These are phyloP conservation scores for Channa argus DNA, from an alignment of 2,113 vertebrate genomes.

Conservation along the genomic window DNA sequence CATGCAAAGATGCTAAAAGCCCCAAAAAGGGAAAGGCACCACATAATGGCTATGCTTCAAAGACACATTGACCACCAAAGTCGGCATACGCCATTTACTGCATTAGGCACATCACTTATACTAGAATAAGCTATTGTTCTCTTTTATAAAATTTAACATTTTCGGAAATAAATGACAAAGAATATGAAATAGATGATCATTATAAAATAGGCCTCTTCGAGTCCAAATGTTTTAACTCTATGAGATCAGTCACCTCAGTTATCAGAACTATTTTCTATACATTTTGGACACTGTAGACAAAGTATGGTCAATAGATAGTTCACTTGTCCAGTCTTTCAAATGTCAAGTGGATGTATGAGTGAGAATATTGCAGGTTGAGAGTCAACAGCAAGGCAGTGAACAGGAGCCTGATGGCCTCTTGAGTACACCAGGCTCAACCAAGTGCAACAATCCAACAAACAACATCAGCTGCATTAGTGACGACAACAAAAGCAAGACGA, in stretches of 20 bases:
- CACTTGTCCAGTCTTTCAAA: slow-evolving; percentile 17
- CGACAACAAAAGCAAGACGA: slow-evolving; percentile 48
- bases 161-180: slow-evolving; percentile 4
- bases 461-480: slow-evolving; percentile 57
- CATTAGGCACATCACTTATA: slow-evolving; percentile 35
- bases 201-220: neutral
- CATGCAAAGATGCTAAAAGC: slow-evolving; percentile 50
- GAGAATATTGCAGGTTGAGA: slow-evolving; percentile 28
- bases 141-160: slow-evolving; percentile 2
- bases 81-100: slow-evolving; percentile 33
- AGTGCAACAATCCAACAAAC: slow-evolving; percentile 68
- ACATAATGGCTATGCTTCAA: slow-evolving; percentile 48
- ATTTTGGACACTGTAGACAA: neutral
- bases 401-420: slow-evolving; percentile 65
- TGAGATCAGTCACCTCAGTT: slow-evolving; percentile 7
- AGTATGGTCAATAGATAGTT: slow-evolving; percentile 1
- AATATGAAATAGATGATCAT: slow-evolving; percentile 5
- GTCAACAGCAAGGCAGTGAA: slow-evolving; percentile 60
- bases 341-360: slow-evolving; percentile 21
- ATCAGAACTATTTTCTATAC: neutral
- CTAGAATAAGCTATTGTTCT: slow-evolving; percentile 23
- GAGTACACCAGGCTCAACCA: slow-evolving; percentile 57
- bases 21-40: slow-evolving; percentile 43
- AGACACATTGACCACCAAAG: slow-evolving; percentile 33
- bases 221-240: too few species aligned